Percentiles rank a stretch among this genome's conserved stretches.
These are phyloP conservation scores for Drosophila lacteicornis DNA, from an alignment of 1,140 invertebrate species.

Conservation along the genomic window DNA sequence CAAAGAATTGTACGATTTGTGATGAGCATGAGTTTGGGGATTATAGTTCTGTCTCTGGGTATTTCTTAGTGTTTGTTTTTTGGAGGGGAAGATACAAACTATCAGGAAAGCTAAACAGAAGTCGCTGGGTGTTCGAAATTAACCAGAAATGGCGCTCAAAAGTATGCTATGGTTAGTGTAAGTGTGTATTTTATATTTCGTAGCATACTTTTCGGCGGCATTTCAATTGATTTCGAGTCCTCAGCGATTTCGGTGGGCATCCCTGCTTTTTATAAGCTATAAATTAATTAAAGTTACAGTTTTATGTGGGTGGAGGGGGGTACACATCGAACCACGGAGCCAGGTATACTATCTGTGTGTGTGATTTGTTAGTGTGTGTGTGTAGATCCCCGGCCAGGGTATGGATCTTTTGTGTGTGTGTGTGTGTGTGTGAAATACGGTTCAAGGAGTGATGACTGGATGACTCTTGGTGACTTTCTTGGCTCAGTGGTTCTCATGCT, in stretches of 20 bases:
- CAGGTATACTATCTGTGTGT: slow-evolving; percentile 44
- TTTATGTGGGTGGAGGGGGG: slow-evolving; percentile 16
- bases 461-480: slow-evolving; percentile 16
- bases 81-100: slow-evolving; percentile 45
- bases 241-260: neutral
- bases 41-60: slow-evolving; percentile 16
- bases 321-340: slow-evolving; percentile 60
- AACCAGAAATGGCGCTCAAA: neutral
- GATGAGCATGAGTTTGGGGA: slow-evolving; percentile 23
- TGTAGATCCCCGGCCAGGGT: neutral
- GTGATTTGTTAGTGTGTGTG: neutral
- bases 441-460: neutral
- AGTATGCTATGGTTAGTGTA: neutral
- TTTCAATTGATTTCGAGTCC: neutral
- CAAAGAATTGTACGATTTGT: slow-evolving; percentile 35
- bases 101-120: slow-evolving; percentile 3
- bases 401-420: neutral
- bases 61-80: slow-evolving; percentile 23
- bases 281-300: slow-evolving; percentile 46
- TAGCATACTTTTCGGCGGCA: neutral
- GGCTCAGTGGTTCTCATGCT: slow-evolving; percentile 40
- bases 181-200: neutral
- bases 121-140: neutral
- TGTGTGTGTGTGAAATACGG: slow-evolving; percentile 6
- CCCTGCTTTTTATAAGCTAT: slow-evolving; percentile 38